Evolutionary conservation across 1,140 invertebrate genomes (phyloP).

Genomic region (Thaumetopoea pityocampa): DNA sequence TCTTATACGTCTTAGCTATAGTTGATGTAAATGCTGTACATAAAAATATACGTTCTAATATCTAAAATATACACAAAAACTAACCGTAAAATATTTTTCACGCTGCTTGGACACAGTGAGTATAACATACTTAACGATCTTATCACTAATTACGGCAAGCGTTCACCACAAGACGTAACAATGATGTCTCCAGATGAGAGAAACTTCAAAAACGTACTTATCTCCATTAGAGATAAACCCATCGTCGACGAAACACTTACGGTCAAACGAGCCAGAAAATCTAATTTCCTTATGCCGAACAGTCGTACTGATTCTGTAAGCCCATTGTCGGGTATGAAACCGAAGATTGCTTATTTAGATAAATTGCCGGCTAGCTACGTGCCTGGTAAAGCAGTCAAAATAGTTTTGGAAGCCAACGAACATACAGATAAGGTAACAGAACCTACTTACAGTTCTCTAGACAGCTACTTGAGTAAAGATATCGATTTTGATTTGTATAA

Average conservation of each 20-base stretch:
- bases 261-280: slow-evolving; percentile 45
- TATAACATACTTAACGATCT: slow-evolving; percentile 52
- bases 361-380: slow-evolving; percentile 51
- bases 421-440: slow-evolving; percentile 71
- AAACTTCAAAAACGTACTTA: slow-evolving; percentile 63
- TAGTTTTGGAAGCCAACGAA: slow-evolving; percentile 48
- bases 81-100: slow-evolving; percentile 44
- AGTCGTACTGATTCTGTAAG: slow-evolving; percentile 49
- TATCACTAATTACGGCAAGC: slow-evolving; percentile 47
- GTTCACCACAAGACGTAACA: slow-evolving; percentile 51
- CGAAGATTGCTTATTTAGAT: slow-evolving; percentile 56
- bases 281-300: slow-evolving; percentile 47
- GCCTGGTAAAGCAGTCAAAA: slow-evolving; percentile 63
- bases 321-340: slow-evolving; percentile 40
- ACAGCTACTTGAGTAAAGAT: slow-evolving; percentile 51
- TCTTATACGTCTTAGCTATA: no score
- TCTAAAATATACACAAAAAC: slow-evolving; percentile 34
- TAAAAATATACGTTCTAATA: slow-evolving; percentile 12
- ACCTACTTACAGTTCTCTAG: slow-evolving; percentile 40
- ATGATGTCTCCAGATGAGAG: slow-evolving; percentile 60
- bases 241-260: slow-evolving; percentile 56
- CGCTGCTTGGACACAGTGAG: slow-evolving; percentile 66
- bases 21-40: no score
- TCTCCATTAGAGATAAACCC: slow-evolving; percentile 58
- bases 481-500: slow-evolving; percentile 41